Percentiles rank a stretch among this genome's conserved stretches.
phyloP scores from a whole-genome alignment of 2,888 invertebrate genomes.

The Papilio demoleus region DNA sequence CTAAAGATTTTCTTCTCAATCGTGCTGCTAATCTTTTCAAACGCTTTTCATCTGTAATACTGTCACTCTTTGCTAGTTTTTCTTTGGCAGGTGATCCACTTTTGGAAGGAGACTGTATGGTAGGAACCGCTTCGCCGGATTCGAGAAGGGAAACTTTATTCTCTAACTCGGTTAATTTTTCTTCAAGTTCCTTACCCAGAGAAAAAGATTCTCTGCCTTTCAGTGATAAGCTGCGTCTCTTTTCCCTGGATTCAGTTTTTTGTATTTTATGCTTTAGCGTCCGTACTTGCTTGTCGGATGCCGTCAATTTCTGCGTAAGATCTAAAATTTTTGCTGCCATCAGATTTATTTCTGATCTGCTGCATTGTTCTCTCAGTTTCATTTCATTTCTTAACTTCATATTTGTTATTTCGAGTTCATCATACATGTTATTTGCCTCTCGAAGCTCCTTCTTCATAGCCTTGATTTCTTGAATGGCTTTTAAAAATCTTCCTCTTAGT shows the following conservation, averaged over 20 bases:
- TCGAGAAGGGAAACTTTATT: slow-evolving; percentile 89
- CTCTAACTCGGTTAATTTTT: slow-evolving; percentile 91
- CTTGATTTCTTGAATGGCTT: slow-evolving; percentile 92
- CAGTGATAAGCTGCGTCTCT: slow-evolving; percentile 91
- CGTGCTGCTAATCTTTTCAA: slow-evolving; percentile 82
- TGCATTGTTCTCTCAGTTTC: slow-evolving; percentile 85
- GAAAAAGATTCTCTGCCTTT: slow-evolving; percentile 92
- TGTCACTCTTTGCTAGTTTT: slow-evolving; percentile 78
- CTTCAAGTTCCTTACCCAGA: slow-evolving; percentile 92
- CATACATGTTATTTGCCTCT: slow-evolving; percentile 91
- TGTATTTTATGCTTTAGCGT: slow-evolving; percentile 91
- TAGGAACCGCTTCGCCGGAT: slow-evolving; percentile 71
- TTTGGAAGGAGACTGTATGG: slow-evolving; percentile 78
- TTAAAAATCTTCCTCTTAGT: slow-evolving; percentile 89
- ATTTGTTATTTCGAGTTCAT: slow-evolving; percentile 91
- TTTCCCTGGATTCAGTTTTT: slow-evolving; percentile 89
- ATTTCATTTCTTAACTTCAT: slow-evolving; percentile 89
- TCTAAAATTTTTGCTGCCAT: slow-evolving; percentile 94
- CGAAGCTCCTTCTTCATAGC: slow-evolving; percentile 92
- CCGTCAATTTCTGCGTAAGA: slow-evolving; percentile 90
- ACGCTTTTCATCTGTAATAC: slow-evolving; percentile 75
- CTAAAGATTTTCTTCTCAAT: slow-evolving; percentile 89
- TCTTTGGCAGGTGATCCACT: slow-evolving; percentile 82
- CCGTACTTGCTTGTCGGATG: slow-evolving; percentile 92
- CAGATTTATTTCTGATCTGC: slow-evolving; percentile 88